Conservation (phyloP, 2,113 vertebrate species). For the Zootoca vivipara region DNA sequence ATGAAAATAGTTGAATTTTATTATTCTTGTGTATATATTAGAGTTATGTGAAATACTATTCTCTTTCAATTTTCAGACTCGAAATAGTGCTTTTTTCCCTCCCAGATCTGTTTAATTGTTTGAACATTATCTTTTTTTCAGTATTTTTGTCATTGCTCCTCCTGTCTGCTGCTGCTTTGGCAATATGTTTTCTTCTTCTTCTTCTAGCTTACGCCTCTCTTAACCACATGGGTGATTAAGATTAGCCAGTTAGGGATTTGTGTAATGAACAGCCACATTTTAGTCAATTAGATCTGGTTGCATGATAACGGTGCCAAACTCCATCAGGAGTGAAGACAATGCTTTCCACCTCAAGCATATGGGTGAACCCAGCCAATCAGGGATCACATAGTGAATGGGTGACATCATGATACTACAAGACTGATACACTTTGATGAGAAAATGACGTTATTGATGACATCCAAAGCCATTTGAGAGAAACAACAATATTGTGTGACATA, state of each 20-base stretch:
- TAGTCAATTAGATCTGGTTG: not conserved
- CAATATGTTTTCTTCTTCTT: not conserved
- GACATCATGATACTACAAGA: not conserved
- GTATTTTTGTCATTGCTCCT: not conserved
- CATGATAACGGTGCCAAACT: not conserved
- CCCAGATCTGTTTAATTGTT: not conserved
- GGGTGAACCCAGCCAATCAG: not conserved
- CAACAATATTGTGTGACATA: not conserved
- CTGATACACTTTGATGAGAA: not conserved
- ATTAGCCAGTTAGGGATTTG: not conserved
- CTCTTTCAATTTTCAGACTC: not conserved
- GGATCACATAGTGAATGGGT: not conserved
- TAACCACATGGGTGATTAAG: not conserved
- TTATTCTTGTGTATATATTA: not conserved
- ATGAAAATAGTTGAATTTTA: not conserved
- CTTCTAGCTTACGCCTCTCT: not conserved
- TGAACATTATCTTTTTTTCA: not conserved
- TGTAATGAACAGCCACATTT: not conserved
- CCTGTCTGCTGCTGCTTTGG: not conserved
- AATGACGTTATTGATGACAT: not conserved
- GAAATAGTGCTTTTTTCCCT: not conserved
- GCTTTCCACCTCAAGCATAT: not conserved
- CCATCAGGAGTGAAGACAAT: not conserved
- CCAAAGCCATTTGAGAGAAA: not conserved
- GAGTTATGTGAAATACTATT: not conserved